These are phyloP conservation scores for Semotilus atromaculatus DNA, from an alignment of 2,797 vertebrate species.

Conservation along the genomic window DNA sequence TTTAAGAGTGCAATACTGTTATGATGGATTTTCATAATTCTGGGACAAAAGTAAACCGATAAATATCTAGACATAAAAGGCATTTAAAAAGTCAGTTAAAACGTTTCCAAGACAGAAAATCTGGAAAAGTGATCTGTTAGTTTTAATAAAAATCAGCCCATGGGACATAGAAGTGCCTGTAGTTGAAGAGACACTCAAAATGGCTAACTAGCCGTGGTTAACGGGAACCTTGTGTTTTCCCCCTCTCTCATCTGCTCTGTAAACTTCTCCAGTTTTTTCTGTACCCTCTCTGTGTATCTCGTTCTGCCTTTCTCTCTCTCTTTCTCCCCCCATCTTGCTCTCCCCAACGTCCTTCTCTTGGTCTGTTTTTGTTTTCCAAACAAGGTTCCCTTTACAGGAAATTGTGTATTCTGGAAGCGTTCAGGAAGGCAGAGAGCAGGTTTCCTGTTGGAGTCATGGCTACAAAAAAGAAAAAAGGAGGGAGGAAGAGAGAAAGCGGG, in stretches of 20 bases:
- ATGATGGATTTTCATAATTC: neutral
- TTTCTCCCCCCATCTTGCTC: constrained; percentile 53
- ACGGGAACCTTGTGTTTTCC: constrained; percentile 54
- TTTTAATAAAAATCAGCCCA: neutral
- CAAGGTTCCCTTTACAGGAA: constrained; percentile 81
- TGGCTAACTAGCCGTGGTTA: constrained; percentile 32
- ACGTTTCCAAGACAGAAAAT: neutral
- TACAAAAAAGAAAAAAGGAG: constrained; percentile 57
- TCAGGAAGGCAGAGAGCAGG: constrained; percentile 79
- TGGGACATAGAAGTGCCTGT: neutral
- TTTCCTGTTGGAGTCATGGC: constrained; percentile 71
- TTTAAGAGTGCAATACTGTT: neutral
- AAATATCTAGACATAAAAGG: neutral
- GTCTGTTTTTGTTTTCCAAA: constrained; percentile 83
- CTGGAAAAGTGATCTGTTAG: neutral
- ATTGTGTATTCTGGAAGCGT: constrained; percentile 82
- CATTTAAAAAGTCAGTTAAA: neutral
- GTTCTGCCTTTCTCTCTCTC: constrained; percentile 54
- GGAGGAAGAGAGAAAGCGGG: constrained; percentile 43
- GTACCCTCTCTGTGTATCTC: neutral
- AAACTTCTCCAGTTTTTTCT: neutral
- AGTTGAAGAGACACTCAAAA: constrained; percentile 10
- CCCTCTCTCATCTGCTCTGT: constrained; percentile 21
- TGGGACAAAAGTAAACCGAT: neutral
- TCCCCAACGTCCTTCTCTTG: constrained; percentile 76